Conservation (phyloP, 2,888 invertebrate species). For the Thereva nobilitata region DNA sequence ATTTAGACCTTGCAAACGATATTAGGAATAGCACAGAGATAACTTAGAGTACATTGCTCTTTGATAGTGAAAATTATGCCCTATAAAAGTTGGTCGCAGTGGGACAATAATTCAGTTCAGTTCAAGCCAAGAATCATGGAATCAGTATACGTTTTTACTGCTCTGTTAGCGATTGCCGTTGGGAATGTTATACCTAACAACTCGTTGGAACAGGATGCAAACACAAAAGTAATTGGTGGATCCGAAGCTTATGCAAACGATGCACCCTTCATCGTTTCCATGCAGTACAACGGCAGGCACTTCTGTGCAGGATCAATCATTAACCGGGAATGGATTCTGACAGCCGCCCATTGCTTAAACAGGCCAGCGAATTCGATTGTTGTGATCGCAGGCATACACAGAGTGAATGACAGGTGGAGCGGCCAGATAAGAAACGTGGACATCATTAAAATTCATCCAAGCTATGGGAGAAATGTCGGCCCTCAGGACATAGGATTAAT, state of each 20-base stretch:
- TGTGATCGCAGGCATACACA: slow-evolving; percentile 57
- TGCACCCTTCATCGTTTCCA: slow-evolving; percentile 59
- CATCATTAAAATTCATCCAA: slow-evolving; percentile 51
- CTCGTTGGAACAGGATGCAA: too few species aligned
- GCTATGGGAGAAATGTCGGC: slow-evolving; percentile 54
- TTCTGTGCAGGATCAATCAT: slow-evolving; percentile 60
- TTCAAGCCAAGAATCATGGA: too few species aligned
- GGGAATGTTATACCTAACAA: too few species aligned
- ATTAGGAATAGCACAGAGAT: too few species aligned
- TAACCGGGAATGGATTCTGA: slow-evolving; percentile 54
- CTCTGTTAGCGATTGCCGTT: too few species aligned
- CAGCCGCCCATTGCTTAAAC: slow-evolving; percentile 55
- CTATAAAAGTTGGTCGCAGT: too few species aligned
- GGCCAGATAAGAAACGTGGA: slow-evolving; percentile 50
- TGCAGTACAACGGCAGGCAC: slow-evolving; percentile 8
- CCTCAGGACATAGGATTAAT: slow-evolving; percentile 64
- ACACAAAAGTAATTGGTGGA: slow-evolving; percentile 50
- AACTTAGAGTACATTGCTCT: too few species aligned
- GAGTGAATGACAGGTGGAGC: slow-evolving; percentile 47
- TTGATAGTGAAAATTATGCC: too few species aligned
- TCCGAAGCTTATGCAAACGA: slow-evolving; percentile 54
- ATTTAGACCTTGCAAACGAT: too few species aligned
- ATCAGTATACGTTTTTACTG: too few species aligned
- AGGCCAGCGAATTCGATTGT: slow-evolving; percentile 43
- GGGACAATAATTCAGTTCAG: too few species aligned